Evolutionary conservation across 2,113 vertebrate genomes (phyloP).

Genomic region (Bujurquina vittata): DNA sequence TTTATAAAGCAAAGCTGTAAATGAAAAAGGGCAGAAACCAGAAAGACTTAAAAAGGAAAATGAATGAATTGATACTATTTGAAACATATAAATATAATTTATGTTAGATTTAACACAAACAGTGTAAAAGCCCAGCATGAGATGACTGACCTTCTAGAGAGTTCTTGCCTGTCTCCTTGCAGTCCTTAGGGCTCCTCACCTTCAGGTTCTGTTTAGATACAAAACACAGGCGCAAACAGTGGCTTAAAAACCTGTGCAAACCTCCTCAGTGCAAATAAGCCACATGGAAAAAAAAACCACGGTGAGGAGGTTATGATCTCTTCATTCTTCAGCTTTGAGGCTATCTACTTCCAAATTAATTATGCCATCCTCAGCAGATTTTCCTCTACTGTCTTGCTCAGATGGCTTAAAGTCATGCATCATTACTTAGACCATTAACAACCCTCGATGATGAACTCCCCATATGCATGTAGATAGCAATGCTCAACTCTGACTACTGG

Average conservation of each 20-base stretch:
- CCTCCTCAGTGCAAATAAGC: background rate
- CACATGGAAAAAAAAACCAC: background rate
- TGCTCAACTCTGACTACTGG: conserved; percentile 21
- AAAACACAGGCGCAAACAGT: background rate
- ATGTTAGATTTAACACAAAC: background rate
- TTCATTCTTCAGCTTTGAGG: conserved; percentile 24
- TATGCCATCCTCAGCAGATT: conserved; percentile 49
- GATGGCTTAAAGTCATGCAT: conserved; percentile 63
- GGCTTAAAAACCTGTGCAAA: background rate
- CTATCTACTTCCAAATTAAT: conserved; percentile 56
- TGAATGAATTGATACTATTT: background rate
- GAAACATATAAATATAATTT: background rate
- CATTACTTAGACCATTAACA: conserved; percentile 69
- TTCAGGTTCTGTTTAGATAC: conserved; percentile 88
- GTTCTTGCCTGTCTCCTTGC: conserved; percentile 91
- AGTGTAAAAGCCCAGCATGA: background rate
- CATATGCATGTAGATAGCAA: conserved; percentile 37
- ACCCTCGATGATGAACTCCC: conserved; percentile 59
- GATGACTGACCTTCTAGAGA: conserved; percentile 92
- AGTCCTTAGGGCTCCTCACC: conserved; percentile 92
- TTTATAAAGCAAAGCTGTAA: conserved; percentile 92
- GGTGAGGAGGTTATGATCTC: conserved; percentile 18
- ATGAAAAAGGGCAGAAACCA: background rate
- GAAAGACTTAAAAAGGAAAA: background rate
- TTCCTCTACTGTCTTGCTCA: conserved; percentile 34